These are phyloP conservation scores for Drosophila yooni DNA, from an alignment of 2,888 invertebrate species.

Conservation along the genomic window DNA sequence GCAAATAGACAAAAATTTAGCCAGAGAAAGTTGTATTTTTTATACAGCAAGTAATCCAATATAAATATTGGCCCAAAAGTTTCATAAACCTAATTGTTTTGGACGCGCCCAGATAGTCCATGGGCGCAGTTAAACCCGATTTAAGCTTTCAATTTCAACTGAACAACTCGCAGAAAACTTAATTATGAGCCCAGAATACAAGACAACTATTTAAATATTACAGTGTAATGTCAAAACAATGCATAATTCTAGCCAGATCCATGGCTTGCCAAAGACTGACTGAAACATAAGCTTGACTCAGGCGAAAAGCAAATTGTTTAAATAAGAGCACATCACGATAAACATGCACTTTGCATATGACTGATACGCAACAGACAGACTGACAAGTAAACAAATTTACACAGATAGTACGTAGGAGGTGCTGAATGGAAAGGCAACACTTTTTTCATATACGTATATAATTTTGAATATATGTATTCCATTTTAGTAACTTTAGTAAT, in stretches of 20 bases:
- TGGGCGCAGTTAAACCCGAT: conserved; percentile 30
- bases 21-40: conserved; percentile 39
- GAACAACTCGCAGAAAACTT: conserved; percentile 43
- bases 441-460: background rate
- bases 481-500: background rate
- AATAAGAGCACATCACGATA: conserved; percentile 44
- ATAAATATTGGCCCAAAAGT: conserved; percentile 63
- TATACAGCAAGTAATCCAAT: conserved; percentile 18
- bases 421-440: conserved; percentile 2
- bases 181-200: conserved; percentile 60
- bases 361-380: conserved; percentile 56
- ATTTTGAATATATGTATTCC: background rate
- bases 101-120: conserved; percentile 25
- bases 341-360: conserved; percentile 44
- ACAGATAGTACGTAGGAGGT: background rate
- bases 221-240: conserved; percentile 51
- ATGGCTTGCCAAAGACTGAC: background rate
- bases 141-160: conserved; percentile 38
- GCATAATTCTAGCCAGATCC: conserved; percentile 11
- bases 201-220: conserved; percentile 54
- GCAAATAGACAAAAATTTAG: conserved; percentile 68
- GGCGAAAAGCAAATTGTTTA: conserved; percentile 41
- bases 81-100: conserved; percentile 64
- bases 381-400: conserved; percentile 22
- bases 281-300: conserved; percentile 25